Base-by-base conservation (phyloP, 1,140 invertebrate species). In the Stratiolaelaps scimitus region DNA sequence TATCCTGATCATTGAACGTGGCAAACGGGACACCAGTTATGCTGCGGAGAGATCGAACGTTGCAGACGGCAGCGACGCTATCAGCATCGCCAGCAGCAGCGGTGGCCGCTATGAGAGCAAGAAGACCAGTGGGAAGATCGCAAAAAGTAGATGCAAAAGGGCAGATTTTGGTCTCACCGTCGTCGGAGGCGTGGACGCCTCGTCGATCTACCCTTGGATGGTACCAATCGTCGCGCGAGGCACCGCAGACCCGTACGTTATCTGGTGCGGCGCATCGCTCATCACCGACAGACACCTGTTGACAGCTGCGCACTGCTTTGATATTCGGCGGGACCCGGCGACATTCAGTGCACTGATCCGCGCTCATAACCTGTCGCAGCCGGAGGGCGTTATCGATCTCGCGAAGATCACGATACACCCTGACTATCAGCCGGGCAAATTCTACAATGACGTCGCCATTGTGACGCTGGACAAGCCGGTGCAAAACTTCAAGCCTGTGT, bases 391-490 rank as follows among this genome's bases (percentile, higher is more conserved):
- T 60, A 23, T 60, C 2, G 17, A 64, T 15, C 30, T 69, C 2
- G 29, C 68, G 28, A 66, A 66, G 23, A 60, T 69, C 46, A 66
- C 47, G 20, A 44, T 65, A 13, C 69, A 69, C 45, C 47, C 67
- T 13, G 67, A 40, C 17, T 69, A 69, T 40, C 23, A 40, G 7
- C 10, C 65, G 15, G 64, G 69, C 15, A 65, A 65, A 45, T 68
- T 68, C n/a, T 69, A 69, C 60, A 64, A 69, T 28, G 69, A 69
- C 26, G 66, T 69, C 13, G 69, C 69, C 7, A 67, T 69, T 1
- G 15, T 69, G 0, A 28, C 65, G 15, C 65, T 69, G 0, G 19
- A 17, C 0, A 7, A 45, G 17, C 7, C 65, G 17, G 28, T 67
- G 1, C 7, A 7, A 0, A 43, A 65, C 13, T n/a, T 28, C 0